A percentile compares a stretch with the other conserved stretches of the same genome.
phyloP scores from a whole-genome alignment of 1,140 invertebrate species.

The Scaptodrosophila lebanonensis region DNA sequence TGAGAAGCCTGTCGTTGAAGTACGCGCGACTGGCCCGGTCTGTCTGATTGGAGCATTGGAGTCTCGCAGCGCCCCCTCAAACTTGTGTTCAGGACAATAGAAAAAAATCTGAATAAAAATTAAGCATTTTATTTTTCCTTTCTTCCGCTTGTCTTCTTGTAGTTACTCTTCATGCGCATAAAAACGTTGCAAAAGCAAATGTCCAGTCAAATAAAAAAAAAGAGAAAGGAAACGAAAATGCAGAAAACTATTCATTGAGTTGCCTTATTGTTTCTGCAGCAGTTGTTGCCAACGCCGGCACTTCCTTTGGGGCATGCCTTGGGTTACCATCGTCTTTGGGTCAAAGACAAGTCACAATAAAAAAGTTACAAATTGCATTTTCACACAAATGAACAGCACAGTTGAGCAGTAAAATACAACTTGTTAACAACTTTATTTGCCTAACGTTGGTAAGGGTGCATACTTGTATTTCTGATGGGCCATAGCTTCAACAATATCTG shows the following conservation, averaged over 20 bases:
- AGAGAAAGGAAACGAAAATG: conserved; percentile 36
- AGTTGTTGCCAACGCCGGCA: conserved; percentile 17
- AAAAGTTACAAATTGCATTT: conserved; percentile 70
- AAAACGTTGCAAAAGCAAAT: conserved; percentile 23
- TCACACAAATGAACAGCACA: conserved; percentile 11
- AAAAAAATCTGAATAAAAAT: conserved; percentile 6
- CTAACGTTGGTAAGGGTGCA: conserved; percentile 51
- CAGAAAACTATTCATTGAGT: conserved; percentile 62
- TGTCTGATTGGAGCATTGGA: too few species aligned
- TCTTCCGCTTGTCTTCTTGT: conserved; percentile 2
- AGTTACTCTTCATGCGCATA: conserved; percentile 1
- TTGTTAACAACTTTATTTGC: conserved; percentile 57
- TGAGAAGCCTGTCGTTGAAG: too few species aligned
- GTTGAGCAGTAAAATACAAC: conserved; percentile 4
- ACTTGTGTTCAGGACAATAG: too few species aligned
- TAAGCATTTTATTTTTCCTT: conserved; percentile 10
- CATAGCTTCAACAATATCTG: too few species aligned
- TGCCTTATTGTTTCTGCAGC: conserved; percentile 41
- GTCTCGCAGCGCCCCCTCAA: too few species aligned
- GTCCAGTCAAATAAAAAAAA: conserved; percentile 44
- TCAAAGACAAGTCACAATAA: conserved; percentile 45
- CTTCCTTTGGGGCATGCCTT: conserved; percentile 22
- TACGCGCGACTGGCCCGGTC: too few species aligned
- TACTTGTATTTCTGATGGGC: not conserved
- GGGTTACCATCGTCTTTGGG: conserved; percentile 37